phyloP scores from a whole-genome alignment of 2,797 vertebrate genomes.

The Bufotes viridis region DNA sequence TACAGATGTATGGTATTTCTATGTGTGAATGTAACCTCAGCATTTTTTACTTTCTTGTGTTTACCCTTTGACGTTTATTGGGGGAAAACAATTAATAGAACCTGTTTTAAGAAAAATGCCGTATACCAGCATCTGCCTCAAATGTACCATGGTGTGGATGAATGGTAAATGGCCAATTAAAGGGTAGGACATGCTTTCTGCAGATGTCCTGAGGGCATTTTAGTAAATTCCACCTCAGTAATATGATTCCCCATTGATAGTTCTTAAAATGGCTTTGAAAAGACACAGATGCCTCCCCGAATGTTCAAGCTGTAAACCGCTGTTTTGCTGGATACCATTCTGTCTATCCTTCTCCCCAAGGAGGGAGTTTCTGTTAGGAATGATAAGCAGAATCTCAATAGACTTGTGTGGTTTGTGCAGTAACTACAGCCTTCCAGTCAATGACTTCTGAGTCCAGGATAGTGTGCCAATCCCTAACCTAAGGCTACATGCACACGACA shows the following conservation, averaged over 20 bases:
- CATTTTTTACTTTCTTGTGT: too few relatives aligned
- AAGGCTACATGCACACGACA: too few relatives aligned
- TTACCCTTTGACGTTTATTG: not conserved
- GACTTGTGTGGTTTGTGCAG: not conserved
- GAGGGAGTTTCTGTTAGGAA: not conserved
- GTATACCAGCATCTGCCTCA: not conserved
- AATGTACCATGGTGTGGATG: not conserved
- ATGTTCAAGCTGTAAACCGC: too few relatives aligned
- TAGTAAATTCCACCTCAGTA: not conserved
- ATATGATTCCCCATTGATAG: conserved; percentile 22
- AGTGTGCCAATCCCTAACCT: not conserved
- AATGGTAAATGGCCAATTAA: not conserved
- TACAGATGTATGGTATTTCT: not conserved
- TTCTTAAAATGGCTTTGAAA: conserved; percentile 7
- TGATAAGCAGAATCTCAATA: not conserved
- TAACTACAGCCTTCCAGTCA: not conserved
- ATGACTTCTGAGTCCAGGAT: not conserved
- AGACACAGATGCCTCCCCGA: not conserved
- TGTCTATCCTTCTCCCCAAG: not conserved
- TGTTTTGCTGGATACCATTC: conserved; percentile 8
- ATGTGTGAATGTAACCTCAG: too few relatives aligned
- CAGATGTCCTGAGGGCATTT: not conserved
- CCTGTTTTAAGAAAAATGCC: not conserved
- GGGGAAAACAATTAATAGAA: not conserved
- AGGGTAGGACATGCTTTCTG: not conserved